Evolutionary conservation across 2,888 invertebrate species (phyloP).

Genomic region (Zhuqinia jingwanae): DNA sequence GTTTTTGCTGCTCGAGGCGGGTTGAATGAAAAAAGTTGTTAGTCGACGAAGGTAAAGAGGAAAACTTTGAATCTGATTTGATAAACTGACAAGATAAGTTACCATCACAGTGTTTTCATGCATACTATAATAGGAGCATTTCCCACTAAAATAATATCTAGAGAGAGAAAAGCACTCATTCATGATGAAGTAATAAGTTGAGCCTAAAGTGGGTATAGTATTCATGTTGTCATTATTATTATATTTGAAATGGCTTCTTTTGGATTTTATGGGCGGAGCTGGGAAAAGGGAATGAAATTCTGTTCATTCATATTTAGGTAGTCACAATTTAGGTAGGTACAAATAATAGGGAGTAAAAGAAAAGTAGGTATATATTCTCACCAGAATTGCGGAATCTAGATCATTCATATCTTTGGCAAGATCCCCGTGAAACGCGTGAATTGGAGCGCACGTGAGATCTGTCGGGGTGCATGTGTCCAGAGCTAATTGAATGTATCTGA

Average conservation of each 20-base stretch:
- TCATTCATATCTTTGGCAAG: slow-evolving; percentile 79
- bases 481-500: slow-evolving; percentile 77
- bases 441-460: slow-evolving; percentile 78
- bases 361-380: slow-evolving; percentile 65
- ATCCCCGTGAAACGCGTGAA: slow-evolving; percentile 79
- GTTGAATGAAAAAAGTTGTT: slow-evolving; percentile 6
- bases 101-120: slow-evolving; percentile 47
- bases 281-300: neutral
- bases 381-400: slow-evolving; percentile 78
- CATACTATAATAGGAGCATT: slow-evolving; percentile 52
- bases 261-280: too few relatives aligned
- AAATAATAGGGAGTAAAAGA: slow-evolving; percentile 5
- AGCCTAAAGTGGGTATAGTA: too few relatives aligned
- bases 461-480: slow-evolving; percentile 76
- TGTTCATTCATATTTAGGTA: neutral
- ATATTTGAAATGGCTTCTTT: too few relatives aligned
- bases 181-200: neutral
- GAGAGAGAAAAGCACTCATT: neutral
- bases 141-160: slow-evolving; percentile 17
- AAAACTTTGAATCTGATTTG: slow-evolving; percentile 62
- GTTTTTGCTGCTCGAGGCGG: neutral
- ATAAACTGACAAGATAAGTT: slow-evolving; percentile 57
- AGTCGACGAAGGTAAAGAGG: slow-evolving; percentile 44
- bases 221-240: too few relatives aligned
- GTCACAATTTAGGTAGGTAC: neutral